Base-by-base conservation (phyloP, 2,888 invertebrate genomes). In the Acronicta aceris region DNA sequence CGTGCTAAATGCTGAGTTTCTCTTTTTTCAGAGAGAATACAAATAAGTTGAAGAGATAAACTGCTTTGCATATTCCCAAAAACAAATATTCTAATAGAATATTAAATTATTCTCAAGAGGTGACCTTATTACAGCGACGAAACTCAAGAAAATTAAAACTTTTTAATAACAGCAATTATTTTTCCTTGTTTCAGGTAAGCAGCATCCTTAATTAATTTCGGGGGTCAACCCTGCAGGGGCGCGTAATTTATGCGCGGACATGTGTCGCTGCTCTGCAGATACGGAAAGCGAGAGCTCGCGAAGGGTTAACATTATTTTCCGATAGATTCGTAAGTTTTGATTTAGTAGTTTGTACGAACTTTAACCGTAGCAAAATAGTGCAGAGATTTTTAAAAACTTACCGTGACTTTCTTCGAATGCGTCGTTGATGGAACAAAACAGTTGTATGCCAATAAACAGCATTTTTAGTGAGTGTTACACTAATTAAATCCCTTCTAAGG, bases 131-230 rank as follows among this genome's bases (percentile, higher is more conserved):
- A 21, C 27, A 7, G 45, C 12, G 33, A 17, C n/a, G 38, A 16
- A 56, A 42, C 43, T 27, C 36, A 27, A 33, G 16, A 33, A 56
- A 65, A 62, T 56, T 49, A 66, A 65, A 71, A 56, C 63, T 61
- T 58, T 58, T 68, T 72, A 53, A 65, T 63, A 61, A 61, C 65
- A 63, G 53, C 36, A 65, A 75, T 75, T 66, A 60, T 63, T 69
- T 61, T 69, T 72, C 74, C 79, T 80, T 78, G 75, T 86, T 87
- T 43, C 89, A 90, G 90, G 90, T 90, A 88, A 86, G 85, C 69
- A 54, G 6, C 58, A 59, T 53, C 50, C 42, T 50, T 70, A 86
- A 87, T 88, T 83, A 76, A 79, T 78, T 71, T 65, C 53, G 30
- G 62, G 50, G 58, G 59, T 59, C 60, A 59, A 52, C 67, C 58